Evolutionary conservation across 1,140 invertebrate species (phyloP).

Genomic region (Sminthurinus signatus): DNA sequence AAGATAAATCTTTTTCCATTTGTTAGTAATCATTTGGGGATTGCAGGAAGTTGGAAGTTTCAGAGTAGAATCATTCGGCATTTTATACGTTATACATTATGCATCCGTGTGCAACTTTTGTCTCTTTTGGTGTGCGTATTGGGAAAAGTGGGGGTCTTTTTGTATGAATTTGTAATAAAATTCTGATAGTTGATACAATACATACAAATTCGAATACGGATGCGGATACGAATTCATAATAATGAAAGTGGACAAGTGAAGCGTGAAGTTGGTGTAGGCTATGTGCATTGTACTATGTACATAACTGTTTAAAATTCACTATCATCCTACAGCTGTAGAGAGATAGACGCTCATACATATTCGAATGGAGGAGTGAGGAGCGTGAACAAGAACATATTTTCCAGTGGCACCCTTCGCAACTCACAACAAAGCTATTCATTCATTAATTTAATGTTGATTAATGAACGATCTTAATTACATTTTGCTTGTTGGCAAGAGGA

Average conservation of each 20-base stretch:
- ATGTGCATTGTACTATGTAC: neutral
- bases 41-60: too few species aligned
- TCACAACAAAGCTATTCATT: constrained; percentile 23
- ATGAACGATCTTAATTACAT: constrained; percentile 41
- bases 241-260: constrained; percentile 5
- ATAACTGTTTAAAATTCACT: neutral
- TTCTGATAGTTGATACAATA: too few species aligned
- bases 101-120: too few species aligned
- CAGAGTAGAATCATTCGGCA: too few species aligned
- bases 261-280: neutral
- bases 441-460: constrained; percentile 38
- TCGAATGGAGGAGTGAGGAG: neutral
- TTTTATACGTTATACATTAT: too few species aligned
- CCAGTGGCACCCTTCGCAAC: neutral
- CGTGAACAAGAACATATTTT: neutral
- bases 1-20: too few species aligned
- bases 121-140: too few species aligned
- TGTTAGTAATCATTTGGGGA: too few species aligned
- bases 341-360: neutral
- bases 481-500: constrained; percentile 39
- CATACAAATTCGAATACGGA: too few species aligned
- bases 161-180: constrained; percentile 2
- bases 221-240: neutral
- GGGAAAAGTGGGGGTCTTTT: neutral
- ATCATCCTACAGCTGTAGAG: neutral